Conservation (phyloP, 2,113 vertebrate genomes). For the Chaenogobius annularis region DNA sequence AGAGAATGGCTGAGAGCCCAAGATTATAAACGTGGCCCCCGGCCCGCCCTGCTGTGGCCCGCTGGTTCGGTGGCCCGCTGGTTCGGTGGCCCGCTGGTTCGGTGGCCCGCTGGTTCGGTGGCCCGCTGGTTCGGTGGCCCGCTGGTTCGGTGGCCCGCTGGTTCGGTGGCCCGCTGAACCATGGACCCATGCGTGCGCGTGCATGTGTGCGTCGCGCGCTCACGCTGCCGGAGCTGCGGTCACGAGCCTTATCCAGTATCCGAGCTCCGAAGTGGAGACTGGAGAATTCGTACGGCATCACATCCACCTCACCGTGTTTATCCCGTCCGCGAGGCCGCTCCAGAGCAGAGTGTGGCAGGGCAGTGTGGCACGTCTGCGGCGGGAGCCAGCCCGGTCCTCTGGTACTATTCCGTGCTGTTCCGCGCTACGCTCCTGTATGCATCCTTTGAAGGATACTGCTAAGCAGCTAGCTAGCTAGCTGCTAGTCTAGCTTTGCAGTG, state of each 20-base stretch:
- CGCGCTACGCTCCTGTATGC: conserved; percentile 59
- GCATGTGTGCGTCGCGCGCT: conserved; percentile 45
- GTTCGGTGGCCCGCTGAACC: not conserved
- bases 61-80: not conserved
- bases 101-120: not conserved
- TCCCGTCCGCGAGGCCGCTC: not conserved
- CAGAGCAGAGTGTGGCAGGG: not conserved
- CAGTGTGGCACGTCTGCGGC: not conserved
- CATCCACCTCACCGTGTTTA: conserved; percentile 33
- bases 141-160: not conserved
- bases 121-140: not conserved
- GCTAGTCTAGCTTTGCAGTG: conserved; percentile 68
- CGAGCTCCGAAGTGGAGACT: conserved; percentile 46
- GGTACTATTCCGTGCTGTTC: conserved; percentile 15
- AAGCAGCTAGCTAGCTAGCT: conserved; percentile 76
- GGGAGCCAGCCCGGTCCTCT: not conserved
- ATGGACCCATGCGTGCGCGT: conserved; percentile 39
- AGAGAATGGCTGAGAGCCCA: not conserved
- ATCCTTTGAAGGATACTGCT: conserved; percentile 64
- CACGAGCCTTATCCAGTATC: conserved; percentile 74
- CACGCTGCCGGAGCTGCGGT: conserved; percentile 66
- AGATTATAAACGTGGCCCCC: too few species aligned
- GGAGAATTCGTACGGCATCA: conserved; percentile 45
- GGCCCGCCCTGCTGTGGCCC: not conserved
- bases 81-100: too few species aligned